phyloP scores from a whole-genome alignment of 2,113 vertebrate species.

The Oreotrochilus melanogaster region DNA sequence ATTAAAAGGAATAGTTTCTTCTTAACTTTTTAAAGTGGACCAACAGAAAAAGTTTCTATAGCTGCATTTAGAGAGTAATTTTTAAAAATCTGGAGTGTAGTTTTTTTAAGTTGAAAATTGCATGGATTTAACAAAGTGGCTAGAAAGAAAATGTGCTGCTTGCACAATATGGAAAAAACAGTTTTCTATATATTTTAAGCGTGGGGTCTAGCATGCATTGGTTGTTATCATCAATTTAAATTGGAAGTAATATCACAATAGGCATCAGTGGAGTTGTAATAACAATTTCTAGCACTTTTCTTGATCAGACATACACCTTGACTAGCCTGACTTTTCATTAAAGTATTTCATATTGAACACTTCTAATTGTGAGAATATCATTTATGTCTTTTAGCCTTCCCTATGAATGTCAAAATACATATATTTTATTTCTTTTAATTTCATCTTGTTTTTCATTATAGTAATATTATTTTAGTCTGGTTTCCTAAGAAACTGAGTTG shows the following conservation, averaged over 20 bases:
- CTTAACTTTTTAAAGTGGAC: neutral
- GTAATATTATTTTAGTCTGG: neutral
- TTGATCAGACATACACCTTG: neutral
- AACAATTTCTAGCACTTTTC: neutral
- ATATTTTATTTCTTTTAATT: neutral
- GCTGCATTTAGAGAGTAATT: neutral
- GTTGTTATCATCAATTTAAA: neutral
- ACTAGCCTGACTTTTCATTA: neutral
- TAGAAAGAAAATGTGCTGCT: neutral
- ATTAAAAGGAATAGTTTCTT: constrained; percentile 31
- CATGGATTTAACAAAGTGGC: neutral
- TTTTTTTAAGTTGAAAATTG: neutral
- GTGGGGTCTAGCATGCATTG: neutral
- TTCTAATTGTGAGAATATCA: neutral
- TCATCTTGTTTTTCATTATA: neutral
- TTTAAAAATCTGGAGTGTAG: neutral
- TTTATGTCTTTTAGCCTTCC: neutral
- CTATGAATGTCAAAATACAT: neutral
- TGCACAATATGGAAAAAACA: neutral
- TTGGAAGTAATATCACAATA: neutral
- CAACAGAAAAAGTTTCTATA: neutral
- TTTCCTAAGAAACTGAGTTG: neutral
- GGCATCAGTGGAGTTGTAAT: neutral
- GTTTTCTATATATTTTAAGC: neutral
- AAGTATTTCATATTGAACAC: neutral